Conservation (phyloP, 2,888 invertebrate genomes). For the Therioaphis trifolii region DNA sequence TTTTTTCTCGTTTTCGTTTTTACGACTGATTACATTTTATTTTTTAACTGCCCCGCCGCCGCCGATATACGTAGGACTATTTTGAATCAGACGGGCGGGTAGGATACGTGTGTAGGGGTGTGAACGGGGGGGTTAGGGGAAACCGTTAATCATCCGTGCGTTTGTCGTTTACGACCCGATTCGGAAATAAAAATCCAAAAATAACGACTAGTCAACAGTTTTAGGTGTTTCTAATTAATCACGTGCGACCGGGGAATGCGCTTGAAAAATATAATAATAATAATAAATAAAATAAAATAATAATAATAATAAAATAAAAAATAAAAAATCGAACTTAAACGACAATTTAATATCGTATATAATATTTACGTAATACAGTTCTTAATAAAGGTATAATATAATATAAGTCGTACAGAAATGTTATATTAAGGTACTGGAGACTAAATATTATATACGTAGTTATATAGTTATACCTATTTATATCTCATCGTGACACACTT, state of each 20-base stretch:
- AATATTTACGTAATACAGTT: too few relatives aligned
- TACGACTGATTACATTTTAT: constrained; percentile 55
- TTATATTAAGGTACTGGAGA: too few relatives aligned
- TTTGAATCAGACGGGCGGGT: not conserved
- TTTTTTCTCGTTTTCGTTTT: constrained; percentile 37
- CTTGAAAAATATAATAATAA: not conserved
- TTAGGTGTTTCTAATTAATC: constrained; percentile 47
- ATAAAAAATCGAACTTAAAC: too few relatives aligned
- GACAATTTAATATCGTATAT: too few relatives aligned
- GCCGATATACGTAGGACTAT: not conserved
- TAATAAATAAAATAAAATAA: too few relatives aligned
- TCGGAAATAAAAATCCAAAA: constrained; percentile 50
- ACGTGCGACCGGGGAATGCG: not conserved
- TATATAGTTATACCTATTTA: too few relatives aligned
- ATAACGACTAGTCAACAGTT: constrained; percentile 37
- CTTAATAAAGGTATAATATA: too few relatives aligned
- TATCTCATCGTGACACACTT: too few relatives aligned
- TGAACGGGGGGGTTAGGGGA: not conserved
- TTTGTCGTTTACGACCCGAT: constrained; percentile 54
- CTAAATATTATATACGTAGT: too few relatives aligned
- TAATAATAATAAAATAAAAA: too few relatives aligned
- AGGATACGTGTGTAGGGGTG: not conserved
- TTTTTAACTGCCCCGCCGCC: constrained; percentile 13
- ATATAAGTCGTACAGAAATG: too few relatives aligned
- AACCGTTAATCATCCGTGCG: constrained; percentile 42